A percentile compares a stretch with the other conserved stretches of the same genome.
phyloP scores from a whole-genome alignment of 1,140 invertebrate genomes.

The Leptoteleia sp. region DNA sequence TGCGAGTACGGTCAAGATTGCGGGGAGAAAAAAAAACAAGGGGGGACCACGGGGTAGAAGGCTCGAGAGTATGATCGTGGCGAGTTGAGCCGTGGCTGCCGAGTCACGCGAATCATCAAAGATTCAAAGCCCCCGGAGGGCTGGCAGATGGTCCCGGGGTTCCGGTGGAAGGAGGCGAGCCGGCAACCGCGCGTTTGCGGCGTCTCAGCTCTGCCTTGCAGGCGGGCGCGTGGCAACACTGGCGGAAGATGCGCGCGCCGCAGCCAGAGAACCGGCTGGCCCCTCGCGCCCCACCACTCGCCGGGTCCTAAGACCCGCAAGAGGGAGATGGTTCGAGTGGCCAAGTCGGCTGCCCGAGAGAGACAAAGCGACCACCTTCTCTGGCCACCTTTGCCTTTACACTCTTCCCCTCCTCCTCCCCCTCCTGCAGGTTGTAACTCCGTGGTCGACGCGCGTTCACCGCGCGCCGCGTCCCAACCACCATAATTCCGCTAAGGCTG shows the following conservation, averaged over 20 bases:
- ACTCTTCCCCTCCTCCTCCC: slow-evolving; percentile 26
- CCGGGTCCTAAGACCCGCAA: slow-evolving; percentile 58
- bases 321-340: too few relatives aligned
- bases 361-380: slow-evolving; percentile 2
- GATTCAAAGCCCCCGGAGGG: slow-evolving; percentile 79
- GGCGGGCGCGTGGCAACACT: slow-evolving; percentile 44
- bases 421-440: too few relatives aligned
- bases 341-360: background rate
- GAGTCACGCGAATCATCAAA: slow-evolving; percentile 80
- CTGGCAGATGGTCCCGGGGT: slow-evolving; percentile 77
- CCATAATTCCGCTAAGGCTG: slow-evolving; percentile 66
- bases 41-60: slow-evolving; percentile 7
- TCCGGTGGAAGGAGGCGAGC: too few relatives aligned
- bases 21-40: too few relatives aligned
- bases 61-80: too few relatives aligned
- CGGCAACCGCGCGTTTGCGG: too few relatives aligned
- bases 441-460: slow-evolving; percentile 63
- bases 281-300: slow-evolving; percentile 78
- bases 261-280: slow-evolving; percentile 79
- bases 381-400: slow-evolving; percentile 49
- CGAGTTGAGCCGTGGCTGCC: slow-evolving; percentile 70
- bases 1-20: too few relatives aligned
- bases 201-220: too few relatives aligned
- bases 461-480: slow-evolving; percentile 72
- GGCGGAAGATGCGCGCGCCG: slow-evolving; percentile 49